Percentiles rank a stretch among this genome's conserved stretches.
Evolutionary conservation across 2,888 invertebrate genomes (phyloP).

Genomic region (Carabus problematicus): DNA sequence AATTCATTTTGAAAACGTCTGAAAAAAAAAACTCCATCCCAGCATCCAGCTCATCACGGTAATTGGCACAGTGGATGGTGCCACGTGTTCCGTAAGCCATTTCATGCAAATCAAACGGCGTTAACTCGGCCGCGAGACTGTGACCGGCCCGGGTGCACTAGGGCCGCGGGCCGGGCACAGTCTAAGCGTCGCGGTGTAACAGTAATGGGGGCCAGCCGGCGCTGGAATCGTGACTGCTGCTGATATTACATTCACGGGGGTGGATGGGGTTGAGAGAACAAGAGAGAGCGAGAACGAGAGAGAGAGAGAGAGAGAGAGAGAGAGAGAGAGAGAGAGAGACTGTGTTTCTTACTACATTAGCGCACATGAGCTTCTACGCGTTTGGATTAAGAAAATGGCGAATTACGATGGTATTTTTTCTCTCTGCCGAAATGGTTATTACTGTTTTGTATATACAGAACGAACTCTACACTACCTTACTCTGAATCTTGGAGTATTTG

Average conservation of each 20-base stretch:
- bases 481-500: too few species aligned
- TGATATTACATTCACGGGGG: constrained; percentile 50
- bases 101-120: constrained; percentile 50
- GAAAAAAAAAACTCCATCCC: constrained; percentile 18
- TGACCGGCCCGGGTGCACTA: constrained; percentile 33
- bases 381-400: constrained; percentile 41
- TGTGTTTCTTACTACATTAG: too few species aligned
- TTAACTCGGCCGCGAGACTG: constrained; percentile 46
- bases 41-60: constrained; percentile 36
- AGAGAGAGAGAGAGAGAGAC: too few species aligned
- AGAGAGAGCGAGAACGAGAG: constrained; percentile 3
- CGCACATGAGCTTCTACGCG: constrained; percentile 26
- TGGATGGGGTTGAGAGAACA: constrained; percentile 2
- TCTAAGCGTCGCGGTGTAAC: constrained; percentile 46
- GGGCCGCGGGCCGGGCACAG: constrained; percentile 50
- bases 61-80: constrained; percentile 41
- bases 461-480: too few species aligned
- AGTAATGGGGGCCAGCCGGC: constrained; percentile 53
- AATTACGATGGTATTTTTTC: constrained; percentile 15
- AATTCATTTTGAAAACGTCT: constrained; percentile 26
- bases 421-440: too few species aligned
- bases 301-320: too few species aligned
- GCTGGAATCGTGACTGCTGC: constrained; percentile 57
- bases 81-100: constrained; percentile 49
- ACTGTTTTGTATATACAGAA: too few species aligned